Evolutionary conservation across 2,888 invertebrate genomes (phyloP).

Genomic region (Micropterix aruncella): DNA sequence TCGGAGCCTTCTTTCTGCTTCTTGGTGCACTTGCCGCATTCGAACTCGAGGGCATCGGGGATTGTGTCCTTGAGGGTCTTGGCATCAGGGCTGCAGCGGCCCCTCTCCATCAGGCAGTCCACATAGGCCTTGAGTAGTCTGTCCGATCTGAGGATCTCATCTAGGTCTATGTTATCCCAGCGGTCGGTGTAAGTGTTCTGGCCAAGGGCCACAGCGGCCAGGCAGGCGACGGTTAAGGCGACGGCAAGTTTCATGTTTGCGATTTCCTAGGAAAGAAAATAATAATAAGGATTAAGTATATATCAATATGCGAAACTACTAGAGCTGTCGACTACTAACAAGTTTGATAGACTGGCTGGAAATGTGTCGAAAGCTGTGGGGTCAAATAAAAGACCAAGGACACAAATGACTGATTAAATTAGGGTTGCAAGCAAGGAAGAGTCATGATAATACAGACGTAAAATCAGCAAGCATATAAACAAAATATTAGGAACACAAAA

Average conservation of each 20-base stretch:
- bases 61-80: constrained; percentile 42
- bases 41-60: constrained; percentile 56
- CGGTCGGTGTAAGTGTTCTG: constrained; percentile 46
- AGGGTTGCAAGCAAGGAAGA: too few relatives aligned
- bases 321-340: too few relatives aligned
- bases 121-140: constrained; percentile 52
- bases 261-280: too few relatives aligned
- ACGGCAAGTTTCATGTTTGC: constrained; percentile 34
- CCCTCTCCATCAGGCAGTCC: constrained; percentile 49
- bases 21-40: constrained; percentile 55
- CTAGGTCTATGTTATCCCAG: constrained; percentile 55
- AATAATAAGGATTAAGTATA: too few relatives aligned
- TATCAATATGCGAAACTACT: too few relatives aligned
- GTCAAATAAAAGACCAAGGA: too few relatives aligned
- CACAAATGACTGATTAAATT: too few relatives aligned
- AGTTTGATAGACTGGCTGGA: too few relatives aligned
- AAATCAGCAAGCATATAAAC: too few relatives aligned
- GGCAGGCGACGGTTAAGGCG: constrained; percentile 22
- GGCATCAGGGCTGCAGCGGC: constrained; percentile 53
- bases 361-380: too few relatives aligned
- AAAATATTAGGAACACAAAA: too few relatives aligned
- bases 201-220: constrained; percentile 23
- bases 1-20: constrained; percentile 40
- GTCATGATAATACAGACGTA: too few relatives aligned
- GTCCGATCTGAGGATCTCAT: constrained; percentile 49